Evolutionary conservation across 2,113 vertebrate species (phyloP).

Genomic region (Empidonax alnorum): DNA sequence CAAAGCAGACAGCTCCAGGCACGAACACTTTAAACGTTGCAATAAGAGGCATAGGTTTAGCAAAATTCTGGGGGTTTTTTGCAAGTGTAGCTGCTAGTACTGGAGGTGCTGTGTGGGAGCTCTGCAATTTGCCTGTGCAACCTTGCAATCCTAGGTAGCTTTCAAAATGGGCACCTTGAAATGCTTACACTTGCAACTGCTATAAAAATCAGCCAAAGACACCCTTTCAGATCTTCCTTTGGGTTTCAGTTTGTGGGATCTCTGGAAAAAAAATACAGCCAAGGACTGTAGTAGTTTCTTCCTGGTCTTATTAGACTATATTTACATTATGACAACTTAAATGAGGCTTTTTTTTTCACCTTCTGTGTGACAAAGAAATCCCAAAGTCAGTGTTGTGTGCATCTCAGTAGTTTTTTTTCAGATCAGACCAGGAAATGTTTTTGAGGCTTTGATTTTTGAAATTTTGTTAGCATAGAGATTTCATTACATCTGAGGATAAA

Average conservation of each 20-base stretch:
- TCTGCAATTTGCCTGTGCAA: not conserved
- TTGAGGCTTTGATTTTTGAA: not conserved
- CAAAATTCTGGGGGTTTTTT: not conserved
- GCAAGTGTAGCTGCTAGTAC: not conserved
- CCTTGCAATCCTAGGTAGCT: not conserved
- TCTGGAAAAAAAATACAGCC: not conserved
- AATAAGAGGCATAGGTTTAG: not conserved
- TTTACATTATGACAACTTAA: not conserved
- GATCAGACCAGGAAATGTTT: not conserved
- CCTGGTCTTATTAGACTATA: not conserved
- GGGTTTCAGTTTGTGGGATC: not conserved
- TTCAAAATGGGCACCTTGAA: not conserved
- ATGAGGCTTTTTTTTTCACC: not conserved
- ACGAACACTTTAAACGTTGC: rapidly evolving
- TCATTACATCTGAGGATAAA: not conserved
- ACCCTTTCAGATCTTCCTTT: not conserved
- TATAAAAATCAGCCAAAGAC: not conserved
- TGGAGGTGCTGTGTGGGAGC: not conserved
- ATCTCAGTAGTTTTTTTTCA: not conserved
- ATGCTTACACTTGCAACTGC: not conserved
- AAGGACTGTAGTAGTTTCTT: not conserved
- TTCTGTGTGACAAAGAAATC: not conserved
- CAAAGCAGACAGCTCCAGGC: not conserved
- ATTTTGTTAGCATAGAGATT: not conserved
- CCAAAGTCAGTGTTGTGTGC: not conserved